These are phyloP conservation scores for Zootermopsis nevadensis DNA, from an alignment of 2,888 invertebrate species.

Conservation along the genomic window DNA sequence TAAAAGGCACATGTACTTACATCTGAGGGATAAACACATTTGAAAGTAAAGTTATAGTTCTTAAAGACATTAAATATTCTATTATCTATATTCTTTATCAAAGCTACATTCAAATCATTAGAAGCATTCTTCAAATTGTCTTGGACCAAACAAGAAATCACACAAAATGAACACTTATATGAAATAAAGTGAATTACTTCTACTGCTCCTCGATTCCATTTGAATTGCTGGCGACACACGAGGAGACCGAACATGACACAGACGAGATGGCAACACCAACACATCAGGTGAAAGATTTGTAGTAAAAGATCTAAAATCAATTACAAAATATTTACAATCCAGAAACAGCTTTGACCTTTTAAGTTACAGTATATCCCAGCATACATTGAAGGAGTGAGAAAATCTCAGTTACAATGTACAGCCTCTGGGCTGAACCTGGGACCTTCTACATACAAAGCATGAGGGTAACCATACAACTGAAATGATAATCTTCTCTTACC, in stretches of 20 bases:
- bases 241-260: constrained; percentile 16
- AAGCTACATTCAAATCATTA: not conserved
- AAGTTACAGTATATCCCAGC: too few relatives aligned
- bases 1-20: too few relatives aligned
- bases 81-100: constrained; percentile 10
- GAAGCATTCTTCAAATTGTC: not conserved
- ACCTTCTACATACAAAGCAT: too few relatives aligned
- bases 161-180: constrained; percentile 24
- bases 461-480: too few relatives aligned
- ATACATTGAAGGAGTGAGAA: too few relatives aligned
- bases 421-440: too few relatives aligned
- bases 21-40: too few relatives aligned
- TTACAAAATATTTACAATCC: too few relatives aligned
- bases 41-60: not conserved
- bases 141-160: not conserved
- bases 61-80: not conserved
- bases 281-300: constrained; percentile 4
- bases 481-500: too few relatives aligned
- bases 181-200: constrained; percentile 9
- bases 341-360: too few relatives aligned
- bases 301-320: not conserved
- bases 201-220: not conserved
- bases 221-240: constrained; percentile 40
- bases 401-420: too few relatives aligned
- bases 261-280: constrained; percentile 7